Evolutionary conservation across 1,140 invertebrate species (phyloP), one percentile per base, ranked within the genome.

Genomic region (Oncopeltus fasciatus): DNA sequence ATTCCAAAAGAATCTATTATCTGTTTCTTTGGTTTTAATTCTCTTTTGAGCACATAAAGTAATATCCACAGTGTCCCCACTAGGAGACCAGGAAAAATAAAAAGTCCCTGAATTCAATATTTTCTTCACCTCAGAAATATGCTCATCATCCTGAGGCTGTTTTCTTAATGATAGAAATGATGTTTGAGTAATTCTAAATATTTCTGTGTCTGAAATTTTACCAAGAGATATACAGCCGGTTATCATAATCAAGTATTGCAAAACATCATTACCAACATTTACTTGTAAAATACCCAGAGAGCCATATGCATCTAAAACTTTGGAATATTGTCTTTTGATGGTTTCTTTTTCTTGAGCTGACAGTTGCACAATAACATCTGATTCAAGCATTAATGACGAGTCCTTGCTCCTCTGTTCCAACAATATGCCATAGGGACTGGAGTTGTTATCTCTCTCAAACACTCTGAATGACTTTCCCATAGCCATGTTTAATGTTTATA

Each of bases 51-150:
- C 89, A 76, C 92, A 95, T 27, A 98, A 74, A 12, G 92, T 97
- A 24, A 98, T 81, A 77, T 98, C 93, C 69, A 63, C 29, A 53
- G 77, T 74, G 44, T 79, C 74, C 43, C 77, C 74, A 63, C 72
- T 67, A 31, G 73, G 65, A 21, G 79, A 79, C 84, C 92, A 93
- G 1, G 92, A 90, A 74, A 98, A 97, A 72, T 97, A 98, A 74
- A 97, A 97, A 18, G 93, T 95, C 12, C 94, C 94, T 24, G 93
- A 96, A 74, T 93, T 96, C 2, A 98, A 76, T 31, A 98, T 76
- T 75, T 95, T 95, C 61, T 86, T 75, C 14, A 92, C 79, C 72
- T 95, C 85, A 63, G 81, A 75, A 67, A 94, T 83, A 72, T 86
- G 77, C 66, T 92, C 89, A 68, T 91, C 86, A 70, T 90, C 82